Evolutionary conservation across 2,888 invertebrate species (phyloP), one percentile per base, ranked within the genome.

Genomic region (Caenorhabditis sinica): DNA sequence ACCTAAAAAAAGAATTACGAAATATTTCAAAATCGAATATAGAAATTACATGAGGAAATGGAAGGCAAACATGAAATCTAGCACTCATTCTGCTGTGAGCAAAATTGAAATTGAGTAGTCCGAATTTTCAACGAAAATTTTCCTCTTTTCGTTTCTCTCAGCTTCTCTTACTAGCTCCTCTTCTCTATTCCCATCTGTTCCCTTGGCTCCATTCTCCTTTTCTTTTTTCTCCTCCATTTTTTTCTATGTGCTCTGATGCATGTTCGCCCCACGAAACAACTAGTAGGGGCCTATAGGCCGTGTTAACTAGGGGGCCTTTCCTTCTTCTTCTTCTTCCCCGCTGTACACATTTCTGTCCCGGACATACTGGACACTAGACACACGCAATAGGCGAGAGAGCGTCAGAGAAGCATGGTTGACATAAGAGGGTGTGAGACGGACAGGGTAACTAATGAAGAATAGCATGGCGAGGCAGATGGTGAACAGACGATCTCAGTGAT

Each of bases 331-430:
- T 49, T n/a, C 5, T 1, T 17, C 56, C 15, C 17, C 36, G 56
- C 69, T 51, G 36, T 69, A 33, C 71, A 36, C 25, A 43, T 45
- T 66, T 49, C 25, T 66, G 43, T 66, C 66, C 4, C 30, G 49
- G 66, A 66, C 45, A 65, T 4, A 36, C 17, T 40, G 40, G 13
- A 40, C 40, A 36, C 33, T 9, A 36, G 33, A 9, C 9, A 36
- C 33, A 40, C 40, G 40, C 40, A 40, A 40, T 40, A 49, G 20
- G 11, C 20, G 43, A 43, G 66, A 49, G 28, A 43, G 45, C 43
- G 6, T 23, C 11, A 1, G 33, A 1, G 3, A n/a, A 0, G 56
- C 25, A 49, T 49, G 49, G 6, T 17, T 40, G 40, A 40, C n/a
- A 40, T 11, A 8, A 5, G 40, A 40, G 33, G 36, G n/a, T n/a